Conservation (phyloP, 2,797 vertebrate species). For the Paramormyrops hopkinsi region DNA sequence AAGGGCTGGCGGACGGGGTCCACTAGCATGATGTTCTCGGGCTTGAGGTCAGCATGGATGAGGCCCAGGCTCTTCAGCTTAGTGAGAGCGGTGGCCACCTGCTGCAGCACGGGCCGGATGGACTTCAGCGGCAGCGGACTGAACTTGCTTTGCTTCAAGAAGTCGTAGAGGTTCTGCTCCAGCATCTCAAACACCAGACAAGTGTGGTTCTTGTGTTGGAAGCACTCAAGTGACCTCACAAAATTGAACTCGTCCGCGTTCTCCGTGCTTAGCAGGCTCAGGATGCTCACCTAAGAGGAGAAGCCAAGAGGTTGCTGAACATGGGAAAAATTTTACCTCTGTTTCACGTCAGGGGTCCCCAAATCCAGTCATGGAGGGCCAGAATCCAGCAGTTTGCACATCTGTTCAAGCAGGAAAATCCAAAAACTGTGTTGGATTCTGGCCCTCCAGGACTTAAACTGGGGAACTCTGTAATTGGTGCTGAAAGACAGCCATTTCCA, state of each 20-base stretch:
- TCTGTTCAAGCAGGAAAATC: neutral
- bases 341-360: neutral
- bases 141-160: conserved; percentile 98
- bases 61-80: conserved; percentile 93
- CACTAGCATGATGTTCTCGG: conserved; percentile 97
- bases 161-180: conserved; percentile 98
- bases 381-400: neutral
- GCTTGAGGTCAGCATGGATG: conserved; percentile 94
- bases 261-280: conserved; percentile 89
- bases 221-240: conserved; percentile 95
- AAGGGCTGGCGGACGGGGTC: conserved; percentile 91
- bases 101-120: conserved; percentile 92
- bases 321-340: neutral
- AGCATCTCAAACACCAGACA: conserved; percentile 99
- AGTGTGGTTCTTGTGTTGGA: conserved; percentile 99
- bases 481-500: neutral
- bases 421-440: neutral
- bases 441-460: neutral
- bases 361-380: neutral
- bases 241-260: conserved; percentile 97
- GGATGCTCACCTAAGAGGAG: conserved; percentile 80
- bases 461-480: neutral
- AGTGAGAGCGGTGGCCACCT: conserved; percentile 91
- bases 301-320: neutral
- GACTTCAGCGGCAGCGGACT: conserved; percentile 93